Percentiles rank a stretch among this genome's conserved stretches.
Evolutionary conservation across 2,113 vertebrate species (phyloP).

Genomic region (Coregonus clupeaformis): DNA sequence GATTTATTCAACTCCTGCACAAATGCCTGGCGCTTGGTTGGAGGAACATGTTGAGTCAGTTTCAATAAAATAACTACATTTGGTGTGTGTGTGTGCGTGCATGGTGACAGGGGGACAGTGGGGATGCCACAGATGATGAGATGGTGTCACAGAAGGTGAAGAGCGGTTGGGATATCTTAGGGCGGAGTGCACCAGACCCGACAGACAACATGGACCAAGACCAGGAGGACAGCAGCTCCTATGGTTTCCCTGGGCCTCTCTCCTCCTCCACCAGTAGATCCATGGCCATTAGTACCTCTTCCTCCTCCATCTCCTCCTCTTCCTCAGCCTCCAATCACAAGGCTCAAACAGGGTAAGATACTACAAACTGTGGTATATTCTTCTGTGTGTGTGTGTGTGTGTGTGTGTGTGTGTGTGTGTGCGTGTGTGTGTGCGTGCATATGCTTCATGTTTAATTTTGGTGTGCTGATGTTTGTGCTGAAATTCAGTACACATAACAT

Average conservation of each 20-base stretch:
- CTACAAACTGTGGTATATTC: not conserved
- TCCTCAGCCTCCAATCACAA: constrained; percentile 73
- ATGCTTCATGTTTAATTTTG: too few relatives aligned
- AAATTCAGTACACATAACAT: too few relatives aligned
- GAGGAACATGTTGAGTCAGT: too few relatives aligned
- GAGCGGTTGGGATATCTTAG: constrained; percentile 83
- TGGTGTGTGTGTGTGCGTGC: not conserved
- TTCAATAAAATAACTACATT: too few relatives aligned
- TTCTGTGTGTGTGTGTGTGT: not conserved
- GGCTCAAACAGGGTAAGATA: constrained; percentile 78
- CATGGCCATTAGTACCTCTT: constrained; percentile 76
- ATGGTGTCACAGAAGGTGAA: constrained; percentile 85
- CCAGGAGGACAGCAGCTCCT: constrained; percentile 72
- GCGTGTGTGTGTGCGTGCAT: not conserved
- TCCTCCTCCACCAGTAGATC: constrained; percentile 79
- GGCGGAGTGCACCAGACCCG: constrained; percentile 87
- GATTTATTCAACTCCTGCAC: too few relatives aligned
- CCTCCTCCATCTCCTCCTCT: constrained; percentile 72
- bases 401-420: not conserved
- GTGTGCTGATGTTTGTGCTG: constrained; percentile 61
- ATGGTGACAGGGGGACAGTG: constrained; percentile 87
- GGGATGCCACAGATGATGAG: constrained; percentile 93
- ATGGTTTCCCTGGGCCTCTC: constrained; percentile 72
- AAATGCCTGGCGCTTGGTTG: too few relatives aligned
- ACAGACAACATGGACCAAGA: constrained; percentile 87